These are phyloP conservation scores for Syndactyla subalaris DNA, from an alignment of 2,797 vertebrate genomes.

Conservation along the genomic window DNA sequence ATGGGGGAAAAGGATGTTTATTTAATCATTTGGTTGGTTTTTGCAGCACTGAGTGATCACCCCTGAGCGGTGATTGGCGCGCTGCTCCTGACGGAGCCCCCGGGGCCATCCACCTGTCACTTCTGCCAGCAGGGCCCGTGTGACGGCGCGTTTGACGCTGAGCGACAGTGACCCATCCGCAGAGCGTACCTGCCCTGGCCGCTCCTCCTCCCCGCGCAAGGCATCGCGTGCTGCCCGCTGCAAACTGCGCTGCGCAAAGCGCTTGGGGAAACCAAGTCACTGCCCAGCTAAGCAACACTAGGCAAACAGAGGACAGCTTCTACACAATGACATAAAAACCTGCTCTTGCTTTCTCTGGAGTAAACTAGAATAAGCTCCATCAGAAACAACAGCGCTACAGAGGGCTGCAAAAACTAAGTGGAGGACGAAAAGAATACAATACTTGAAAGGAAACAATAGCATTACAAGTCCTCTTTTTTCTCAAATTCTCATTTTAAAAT, in stretches of 20 bases:
- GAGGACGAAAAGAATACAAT: not conserved
- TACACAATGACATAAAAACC: not conserved
- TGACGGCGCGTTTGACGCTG: conserved; percentile 23
- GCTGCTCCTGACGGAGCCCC: not conserved
- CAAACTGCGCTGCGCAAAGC: fast-evolving
- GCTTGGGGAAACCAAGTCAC: not conserved
- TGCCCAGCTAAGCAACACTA: not conserved
- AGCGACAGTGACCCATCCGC: not conserved
- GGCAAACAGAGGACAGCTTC: not conserved
- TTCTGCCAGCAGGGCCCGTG: not conserved
- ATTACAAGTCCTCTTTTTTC: not conserved
- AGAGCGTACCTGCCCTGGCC: not conserved
- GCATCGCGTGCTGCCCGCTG: not conserved
- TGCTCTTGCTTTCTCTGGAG: not conserved
- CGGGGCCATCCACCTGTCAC: conserved; percentile 49
- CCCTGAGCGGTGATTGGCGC: conserved; percentile 8
- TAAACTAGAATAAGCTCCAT: not conserved
- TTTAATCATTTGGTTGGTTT: conserved; percentile 24
- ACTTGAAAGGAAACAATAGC: not conserved
- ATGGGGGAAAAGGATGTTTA: not conserved
- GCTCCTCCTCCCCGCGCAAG: not conserved
- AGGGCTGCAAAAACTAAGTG: not conserved
- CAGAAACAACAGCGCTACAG: not conserved
- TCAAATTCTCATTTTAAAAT: not conserved
- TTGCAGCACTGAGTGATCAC: not conserved